Conservation (phyloP, 2,113 vertebrate genomes). For the Laticauda colubrina region DNA sequence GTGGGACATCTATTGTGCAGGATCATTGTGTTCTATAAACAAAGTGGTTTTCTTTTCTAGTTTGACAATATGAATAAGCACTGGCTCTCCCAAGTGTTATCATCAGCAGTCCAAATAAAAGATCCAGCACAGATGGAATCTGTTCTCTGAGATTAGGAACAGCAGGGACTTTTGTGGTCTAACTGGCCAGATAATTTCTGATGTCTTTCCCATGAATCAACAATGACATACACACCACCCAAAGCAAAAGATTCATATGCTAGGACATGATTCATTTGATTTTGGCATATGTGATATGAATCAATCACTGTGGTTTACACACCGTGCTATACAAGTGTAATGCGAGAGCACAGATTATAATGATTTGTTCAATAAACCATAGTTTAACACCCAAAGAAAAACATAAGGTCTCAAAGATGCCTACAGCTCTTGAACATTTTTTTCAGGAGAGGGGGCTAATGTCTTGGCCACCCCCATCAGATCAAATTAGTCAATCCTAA, state of each 20-base stretch:
- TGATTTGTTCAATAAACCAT: not conserved
- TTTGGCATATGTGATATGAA: not conserved
- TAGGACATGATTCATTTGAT: not conserved
- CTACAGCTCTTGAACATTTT: not conserved
- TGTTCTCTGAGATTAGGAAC: not conserved
- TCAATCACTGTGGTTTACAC: not conserved
- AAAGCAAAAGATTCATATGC: not conserved
- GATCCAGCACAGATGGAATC: slow-evolving; percentile 1
- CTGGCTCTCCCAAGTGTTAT: not conserved
- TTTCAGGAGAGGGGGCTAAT: not conserved
- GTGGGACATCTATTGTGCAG: not conserved
- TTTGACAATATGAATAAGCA: not conserved
- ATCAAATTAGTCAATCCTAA: not conserved
- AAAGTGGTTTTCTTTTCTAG: not conserved
- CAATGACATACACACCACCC: too few relatives aligned
- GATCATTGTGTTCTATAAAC: not conserved
- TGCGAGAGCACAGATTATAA: not conserved
- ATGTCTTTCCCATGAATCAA: not conserved
- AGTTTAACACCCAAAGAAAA: not conserved
- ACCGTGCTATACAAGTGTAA: not conserved
- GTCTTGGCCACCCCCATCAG: not conserved
- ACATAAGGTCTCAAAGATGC: not conserved
- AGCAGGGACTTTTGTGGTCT: not conserved
- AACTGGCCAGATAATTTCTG: not conserved
- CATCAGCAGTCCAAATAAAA: not conserved